These are phyloP conservation scores for Sebastes schlegelii DNA, from an alignment of 2,113 vertebrate species.

Conservation along the genomic window DNA sequence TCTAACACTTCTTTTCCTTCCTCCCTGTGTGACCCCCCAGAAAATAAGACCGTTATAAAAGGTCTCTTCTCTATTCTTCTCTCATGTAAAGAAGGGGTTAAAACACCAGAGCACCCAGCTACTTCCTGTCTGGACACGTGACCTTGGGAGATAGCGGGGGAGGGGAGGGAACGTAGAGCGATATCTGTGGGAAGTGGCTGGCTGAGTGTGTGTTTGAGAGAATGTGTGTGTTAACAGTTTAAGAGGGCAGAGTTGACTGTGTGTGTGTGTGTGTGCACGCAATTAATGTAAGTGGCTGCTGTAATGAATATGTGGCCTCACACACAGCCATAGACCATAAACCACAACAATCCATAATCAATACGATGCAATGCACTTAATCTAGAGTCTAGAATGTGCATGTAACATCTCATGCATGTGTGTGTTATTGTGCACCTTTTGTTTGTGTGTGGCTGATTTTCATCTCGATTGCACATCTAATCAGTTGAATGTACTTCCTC, in stretches of 20 bases:
- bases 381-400: background rate
- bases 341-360: constrained; percentile 45
- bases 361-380: constrained; percentile 54
- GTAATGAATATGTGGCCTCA: constrained; percentile 47
- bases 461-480: constrained; percentile 59
- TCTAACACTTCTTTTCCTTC: constrained; percentile 6
- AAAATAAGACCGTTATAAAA: background rate
- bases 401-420: constrained; percentile 8
- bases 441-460: constrained; percentile 10
- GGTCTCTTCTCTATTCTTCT: background rate
- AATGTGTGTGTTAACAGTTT: background rate
- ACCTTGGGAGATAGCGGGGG: constrained; percentile 48
- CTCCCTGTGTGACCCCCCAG: background rate
- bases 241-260: background rate
- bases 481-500: constrained; percentile 67
- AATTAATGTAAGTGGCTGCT: constrained; percentile 70
- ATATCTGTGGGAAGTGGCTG: constrained; percentile 38
- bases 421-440: constrained; percentile 2
- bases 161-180: background rate
- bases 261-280: background rate
- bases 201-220: background rate
- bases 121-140: constrained; percentile 66
- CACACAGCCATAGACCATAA: constrained; percentile 40
- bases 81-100: constrained; percentile 30
- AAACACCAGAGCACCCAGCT: constrained; percentile 1